Evolutionary conservation across 1,140 invertebrate genomes (phyloP), one percentile per base, ranked within the genome.

Genomic region (Elymnias hypermnestra): DNA sequence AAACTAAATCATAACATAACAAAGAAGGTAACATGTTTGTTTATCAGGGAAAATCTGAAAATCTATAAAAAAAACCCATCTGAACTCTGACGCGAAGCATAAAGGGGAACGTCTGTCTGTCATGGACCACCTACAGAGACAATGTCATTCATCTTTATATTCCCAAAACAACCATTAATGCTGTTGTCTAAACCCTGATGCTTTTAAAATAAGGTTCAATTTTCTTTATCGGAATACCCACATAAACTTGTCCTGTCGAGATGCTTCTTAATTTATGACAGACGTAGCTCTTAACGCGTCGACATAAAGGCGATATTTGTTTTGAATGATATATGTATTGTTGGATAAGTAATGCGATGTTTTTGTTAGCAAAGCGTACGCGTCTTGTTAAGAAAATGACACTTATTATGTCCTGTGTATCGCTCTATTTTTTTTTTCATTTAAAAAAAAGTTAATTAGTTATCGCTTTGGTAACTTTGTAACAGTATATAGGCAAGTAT

Each of bases 101-200:
- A 57, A 63, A 77, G 61, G 56, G 62, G 63, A 73, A 56, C 72
- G 71, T 70, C 72, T 77, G 76, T 74, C 72, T 66, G 72, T 77
- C 73, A 81, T 58, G 58, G 73, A 68, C 74, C 74, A 81, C 74
- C 76, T 71, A 76, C 60, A 52, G 67, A 64, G 72, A 76, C 64
- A 61, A 60, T 42, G 55, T 61, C 58, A 66, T 70, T 70, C 63
- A 63, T 70, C 66, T 70, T 66, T 61, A 66, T 63, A 53, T 41
- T 14, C 26, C 22, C 36, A 41, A 38, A 23, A 41, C 21, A 33
- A 28, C 6, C 17, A 4, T 25, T 10, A 15, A 23, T 59, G 18
- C 54, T 22, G 5, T 3, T 25, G 7, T 12, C 9, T 9, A 17
- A 9, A 23, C 38, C 29, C 39, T 52, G n/a, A n/a, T n/a, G n/a